Conservation (phyloP, 2,888 invertebrate species). For the Hydropsyche betteni region DNA sequence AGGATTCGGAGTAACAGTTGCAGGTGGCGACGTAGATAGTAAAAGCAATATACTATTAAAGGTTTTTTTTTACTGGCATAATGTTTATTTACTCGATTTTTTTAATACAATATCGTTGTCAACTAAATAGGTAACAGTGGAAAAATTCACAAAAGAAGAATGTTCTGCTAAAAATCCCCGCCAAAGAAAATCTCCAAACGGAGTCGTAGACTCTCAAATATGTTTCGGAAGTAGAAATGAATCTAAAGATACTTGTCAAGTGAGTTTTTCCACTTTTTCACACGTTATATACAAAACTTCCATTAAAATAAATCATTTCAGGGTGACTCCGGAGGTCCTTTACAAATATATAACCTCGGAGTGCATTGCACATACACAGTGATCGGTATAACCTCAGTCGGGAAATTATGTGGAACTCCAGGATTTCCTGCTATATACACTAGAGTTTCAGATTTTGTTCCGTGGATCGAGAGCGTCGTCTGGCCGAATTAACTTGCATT, state of each 20-base stretch:
- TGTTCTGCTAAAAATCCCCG: not conserved
- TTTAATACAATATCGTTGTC: not conserved
- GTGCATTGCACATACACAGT: constrained; percentile 53
- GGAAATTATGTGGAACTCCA: constrained; percentile 59
- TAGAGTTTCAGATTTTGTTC: constrained; percentile 63
- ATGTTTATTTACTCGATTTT: not conserved
- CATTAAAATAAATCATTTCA: not conserved
- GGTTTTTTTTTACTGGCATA: not conserved
- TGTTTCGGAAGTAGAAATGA: constrained; percentile 1
- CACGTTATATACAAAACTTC: not conserved
- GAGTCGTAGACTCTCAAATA: not conserved
- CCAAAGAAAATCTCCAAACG: not conserved
- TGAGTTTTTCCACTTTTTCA: not conserved
- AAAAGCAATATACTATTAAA: constrained; percentile 4
- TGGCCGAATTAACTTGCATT: constrained; percentile 59
- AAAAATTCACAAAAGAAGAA: not conserved
- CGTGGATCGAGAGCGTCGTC: constrained; percentile 69
- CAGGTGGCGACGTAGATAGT: too few species aligned
- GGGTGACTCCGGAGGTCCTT: constrained; percentile 30
- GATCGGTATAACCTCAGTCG: constrained; percentile 66
- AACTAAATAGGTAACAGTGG: not conserved
- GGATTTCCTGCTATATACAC: constrained; percentile 69
- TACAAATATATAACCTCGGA: constrained; percentile 12
- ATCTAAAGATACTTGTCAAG: constrained; percentile 7
- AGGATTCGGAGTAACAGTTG: not conserved